Percentiles rank a stretch among this genome's conserved stretches.
Evolutionary conservation across 2,888 invertebrate species (phyloP).

Genomic region (Apamea monoglypha): DNA sequence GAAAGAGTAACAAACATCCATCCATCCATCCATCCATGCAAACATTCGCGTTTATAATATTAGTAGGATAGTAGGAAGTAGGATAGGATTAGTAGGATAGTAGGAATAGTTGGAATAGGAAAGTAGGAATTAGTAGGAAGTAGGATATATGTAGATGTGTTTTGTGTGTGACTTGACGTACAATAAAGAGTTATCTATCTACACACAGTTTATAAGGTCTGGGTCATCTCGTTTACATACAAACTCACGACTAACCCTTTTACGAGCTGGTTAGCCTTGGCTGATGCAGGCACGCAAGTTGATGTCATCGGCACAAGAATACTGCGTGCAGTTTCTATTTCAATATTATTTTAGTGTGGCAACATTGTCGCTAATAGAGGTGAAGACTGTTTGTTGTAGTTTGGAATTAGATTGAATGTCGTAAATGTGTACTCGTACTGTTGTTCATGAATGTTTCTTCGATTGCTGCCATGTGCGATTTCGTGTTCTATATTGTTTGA

Average conservation of each 20-base stretch:
- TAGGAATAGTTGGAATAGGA: no score
- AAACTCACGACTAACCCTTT: constrained; percentile 59
- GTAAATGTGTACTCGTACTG: constrained; percentile 20
- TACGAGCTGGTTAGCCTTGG: constrained; percentile 65
- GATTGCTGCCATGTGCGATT: constrained; percentile 11
- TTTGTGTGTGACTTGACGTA: constrained; percentile 16
- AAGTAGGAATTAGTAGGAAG: no score
- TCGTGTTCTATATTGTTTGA: neutral
- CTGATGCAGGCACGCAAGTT: constrained; percentile 34
- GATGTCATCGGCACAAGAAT: constrained; percentile 64
- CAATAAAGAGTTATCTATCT: constrained; percentile 10
- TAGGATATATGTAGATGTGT: no score
- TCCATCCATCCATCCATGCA: no score
- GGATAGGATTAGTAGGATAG: no score
- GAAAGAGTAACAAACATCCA: no score
- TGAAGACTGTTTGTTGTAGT: constrained; percentile 1
- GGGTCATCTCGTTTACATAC: constrained; percentile 59
- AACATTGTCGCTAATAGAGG: constrained; percentile 28
- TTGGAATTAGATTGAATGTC: constrained; percentile 11
- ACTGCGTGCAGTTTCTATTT: constrained; percentile 20
- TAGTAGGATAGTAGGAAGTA: no score
- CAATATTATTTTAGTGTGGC: constrained; percentile 23
- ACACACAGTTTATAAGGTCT: constrained; percentile 40
- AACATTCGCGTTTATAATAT: no score
- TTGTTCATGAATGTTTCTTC: constrained; percentile 7